Evolutionary conservation across 2,888 invertebrate species (phyloP), one percentile per base, ranked within the genome.

Genomic region (Aspidiotus rigidus): DNA sequence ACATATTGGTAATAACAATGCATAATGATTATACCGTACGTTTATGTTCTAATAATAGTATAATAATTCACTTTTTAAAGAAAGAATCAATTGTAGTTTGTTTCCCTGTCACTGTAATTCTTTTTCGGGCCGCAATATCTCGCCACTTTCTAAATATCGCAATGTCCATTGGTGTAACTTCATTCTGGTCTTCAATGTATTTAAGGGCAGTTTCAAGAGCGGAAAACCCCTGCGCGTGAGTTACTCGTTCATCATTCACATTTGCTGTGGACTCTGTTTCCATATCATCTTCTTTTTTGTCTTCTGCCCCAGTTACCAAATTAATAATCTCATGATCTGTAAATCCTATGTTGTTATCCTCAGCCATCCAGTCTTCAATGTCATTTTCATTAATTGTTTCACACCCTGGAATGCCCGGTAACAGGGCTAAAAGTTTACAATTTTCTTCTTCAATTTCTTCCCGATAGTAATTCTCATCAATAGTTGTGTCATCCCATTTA

Each of bases 31-130:
- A 49, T 49, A 49, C 28, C 28, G 28, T 28, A 28, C 28, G 28
- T 28, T 28, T 28, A 28, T 28, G n/a, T 49, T 13, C 10, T 49
- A 49, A 49, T 49, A 49, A 49, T 49, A 49, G n/a, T 49, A 49
- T 49, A 49, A 49, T 49, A 49, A 13, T 49, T 49, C 49, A 11
- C 49, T 49, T 49, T 13, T 6, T 49, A 49, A 49, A 49, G 49
- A 49, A 49, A 49, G n/a, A 49, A 49, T 49, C 49, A 49, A n/a
- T 49, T 13, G 49, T 49, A 49, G 49, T 49, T 49, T 49, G 49
- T 49, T 49, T 49, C 49, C n/a, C 49, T 13, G 49, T n/a, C 49
- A 13, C 49, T n/a, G n/a, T 49, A 49, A 49, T 49, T 28, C 28
- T 28, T 28, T 28, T 28, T 28, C 5, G 28, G 28, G 28, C 28